A percentile compares a stretch with the other conserved stretches of the same genome.
These are phyloP conservation scores for Drosophila oshimai DNA, from an alignment of 1,140 invertebrate genomes.

Conservation along the genomic window DNA sequence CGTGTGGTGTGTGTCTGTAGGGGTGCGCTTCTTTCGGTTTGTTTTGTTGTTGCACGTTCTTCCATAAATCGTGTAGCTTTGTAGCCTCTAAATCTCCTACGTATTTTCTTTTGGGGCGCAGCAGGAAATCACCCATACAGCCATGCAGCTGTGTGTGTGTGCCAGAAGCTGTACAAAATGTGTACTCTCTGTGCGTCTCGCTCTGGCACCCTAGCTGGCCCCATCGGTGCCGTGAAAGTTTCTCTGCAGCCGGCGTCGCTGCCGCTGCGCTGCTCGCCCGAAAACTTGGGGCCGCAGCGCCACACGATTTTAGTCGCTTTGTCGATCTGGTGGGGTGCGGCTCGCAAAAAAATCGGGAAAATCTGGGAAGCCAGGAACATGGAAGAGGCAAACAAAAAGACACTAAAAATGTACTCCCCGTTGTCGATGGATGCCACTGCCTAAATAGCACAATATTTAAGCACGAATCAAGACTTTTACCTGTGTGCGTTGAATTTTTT, in stretches of 20 bases:
- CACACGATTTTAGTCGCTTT: constrained; percentile 59
- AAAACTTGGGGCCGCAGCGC: constrained; percentile 51
- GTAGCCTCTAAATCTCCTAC: constrained; percentile 46
- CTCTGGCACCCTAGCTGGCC: neutral
- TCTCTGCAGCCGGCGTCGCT: constrained; percentile 20
- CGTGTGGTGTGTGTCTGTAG: too few relatives aligned
- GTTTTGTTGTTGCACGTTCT: constrained; percentile 74
- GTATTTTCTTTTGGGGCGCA: constrained; percentile 65
- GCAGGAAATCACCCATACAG: constrained; percentile 67
- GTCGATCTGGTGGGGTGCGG: constrained; percentile 73
- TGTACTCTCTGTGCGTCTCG: constrained; percentile 9
- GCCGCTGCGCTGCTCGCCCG: constrained; percentile 23
- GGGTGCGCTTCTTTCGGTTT: constrained; percentile 55
- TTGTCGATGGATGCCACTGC: too few relatives aligned
- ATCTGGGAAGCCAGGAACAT: constrained; percentile 10
- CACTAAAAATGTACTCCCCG: too few relatives aligned
- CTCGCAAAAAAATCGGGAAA: constrained; percentile 33
- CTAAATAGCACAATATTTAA: neutral
- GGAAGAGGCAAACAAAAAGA: neutral
- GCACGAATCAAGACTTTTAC: neutral
- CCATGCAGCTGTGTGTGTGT: constrained; percentile 11
- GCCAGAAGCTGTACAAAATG: constrained; percentile 19
- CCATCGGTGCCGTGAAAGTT: constrained; percentile 71
- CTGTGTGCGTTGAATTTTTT: neutral
- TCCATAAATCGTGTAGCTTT: constrained; percentile 72